Conservation (phyloP, 2,797 vertebrate species). For the Manis pentadactyla region DNA sequence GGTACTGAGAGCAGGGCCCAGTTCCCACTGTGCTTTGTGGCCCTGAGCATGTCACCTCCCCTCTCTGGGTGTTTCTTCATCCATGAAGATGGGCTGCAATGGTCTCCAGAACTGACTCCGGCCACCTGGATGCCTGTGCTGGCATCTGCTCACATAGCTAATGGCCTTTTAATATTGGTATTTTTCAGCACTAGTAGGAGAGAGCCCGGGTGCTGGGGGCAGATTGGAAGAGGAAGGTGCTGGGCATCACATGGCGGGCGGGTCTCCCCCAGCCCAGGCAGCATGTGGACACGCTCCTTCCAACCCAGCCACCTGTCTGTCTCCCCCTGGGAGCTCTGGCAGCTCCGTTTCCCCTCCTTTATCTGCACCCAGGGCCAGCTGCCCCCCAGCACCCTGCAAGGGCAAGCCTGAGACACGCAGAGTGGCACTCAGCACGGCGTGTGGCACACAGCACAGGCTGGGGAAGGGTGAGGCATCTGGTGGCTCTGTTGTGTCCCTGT, state of each 20-base stretch:
- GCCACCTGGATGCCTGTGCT: rapidly evolving
- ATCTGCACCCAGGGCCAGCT: background rate
- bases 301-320: too few relatives aligned
- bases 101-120: background rate
- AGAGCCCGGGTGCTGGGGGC: background rate
- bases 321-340: background rate
- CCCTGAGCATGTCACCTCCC: background rate
- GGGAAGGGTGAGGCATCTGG: too few relatives aligned
- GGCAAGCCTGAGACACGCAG: rapidly evolving
- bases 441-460: too few relatives aligned
- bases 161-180: rapidly evolving
- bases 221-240: rapidly evolving
- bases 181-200: background rate
- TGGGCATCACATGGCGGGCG: rapidly evolving
- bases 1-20: background rate
- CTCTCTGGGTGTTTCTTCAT: background rate
- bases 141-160: rapidly evolving
- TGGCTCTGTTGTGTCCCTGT: background rate
- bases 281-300: background rate
- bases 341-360: background rate
- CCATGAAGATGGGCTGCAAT: rapidly evolving
- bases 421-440: background rate
- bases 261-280: background rate
- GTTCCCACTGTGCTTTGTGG: background rate
- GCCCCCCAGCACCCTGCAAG: background rate